These are phyloP conservation scores for Drosophila ficusphila DNA, from an alignment of 1,140 invertebrate species.

Conservation along the genomic window DNA sequence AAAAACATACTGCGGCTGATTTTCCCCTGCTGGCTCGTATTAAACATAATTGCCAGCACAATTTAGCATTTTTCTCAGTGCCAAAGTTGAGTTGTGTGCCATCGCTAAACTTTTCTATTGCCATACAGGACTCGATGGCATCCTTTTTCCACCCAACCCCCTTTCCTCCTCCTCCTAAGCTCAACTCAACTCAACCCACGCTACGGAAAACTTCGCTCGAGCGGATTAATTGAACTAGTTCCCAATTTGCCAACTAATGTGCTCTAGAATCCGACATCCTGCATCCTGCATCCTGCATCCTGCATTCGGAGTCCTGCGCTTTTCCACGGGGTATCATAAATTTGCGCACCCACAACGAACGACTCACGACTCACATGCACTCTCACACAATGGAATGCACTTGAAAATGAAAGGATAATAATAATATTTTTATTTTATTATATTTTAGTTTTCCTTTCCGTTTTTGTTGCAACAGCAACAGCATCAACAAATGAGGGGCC, in stretches of 20 bases:
- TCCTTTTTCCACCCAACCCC: background rate
- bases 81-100: slow-evolving; percentile 2
- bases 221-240: slow-evolving; percentile 51
- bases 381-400: slow-evolving; percentile 51
- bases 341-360: slow-evolving; percentile 6
- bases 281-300: background rate
- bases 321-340: slow-evolving; percentile 38
- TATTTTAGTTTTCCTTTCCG: slow-evolving; percentile 21
- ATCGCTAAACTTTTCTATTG: slow-evolving; percentile 28
- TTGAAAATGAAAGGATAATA: slow-evolving; percentile 66
- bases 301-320: background rate
- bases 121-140: slow-evolving; percentile 25
- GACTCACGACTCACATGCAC: background rate
- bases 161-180: too few species aligned
- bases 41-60: too few species aligned
- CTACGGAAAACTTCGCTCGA: slow-evolving; percentile 17
- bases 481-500: slow-evolving; percentile 22
- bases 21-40: too few species aligned
- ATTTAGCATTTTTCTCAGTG: background rate
- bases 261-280: slow-evolving; percentile 12
- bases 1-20: too few species aligned
- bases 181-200: background rate
- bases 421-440: slow-evolving; percentile 58
- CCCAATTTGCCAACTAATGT: slow-evolving; percentile 53
- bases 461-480: slow-evolving; percentile 1